Evolutionary conservation across 37 sponge, comb jelly and placozoan genomes (phyloP).

Genomic region (Oopsacas minuta): DNA sequence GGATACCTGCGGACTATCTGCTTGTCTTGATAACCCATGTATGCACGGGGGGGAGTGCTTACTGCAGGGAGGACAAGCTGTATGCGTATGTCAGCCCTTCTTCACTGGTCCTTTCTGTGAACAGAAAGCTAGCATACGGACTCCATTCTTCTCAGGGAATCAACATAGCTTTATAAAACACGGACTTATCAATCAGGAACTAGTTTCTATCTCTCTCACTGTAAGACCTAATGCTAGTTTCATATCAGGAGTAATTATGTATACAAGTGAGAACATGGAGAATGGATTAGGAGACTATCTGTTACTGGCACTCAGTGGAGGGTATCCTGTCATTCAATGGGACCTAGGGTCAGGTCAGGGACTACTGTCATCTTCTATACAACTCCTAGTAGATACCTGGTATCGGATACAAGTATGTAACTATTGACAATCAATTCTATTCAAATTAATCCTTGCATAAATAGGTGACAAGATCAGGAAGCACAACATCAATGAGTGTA

Average conservation of each 20-base stretch:
- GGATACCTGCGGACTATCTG: not conserved
- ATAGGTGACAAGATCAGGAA: not conserved
- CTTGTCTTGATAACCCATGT: slow-evolving; percentile 1
- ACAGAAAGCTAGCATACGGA: not conserved
- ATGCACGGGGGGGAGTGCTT: slow-evolving; percentile 5
- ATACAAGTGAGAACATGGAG: not conserved
- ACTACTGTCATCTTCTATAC: not conserved
- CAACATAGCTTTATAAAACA: not conserved
- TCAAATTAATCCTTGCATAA: not conserved
- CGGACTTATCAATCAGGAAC: not conserved
- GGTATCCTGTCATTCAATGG: slow-evolving; percentile 4
- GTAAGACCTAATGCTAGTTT: not conserved
- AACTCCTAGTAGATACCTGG: not conserved
- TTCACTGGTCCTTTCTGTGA: slow-evolving; percentile 4
- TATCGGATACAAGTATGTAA: not conserved
- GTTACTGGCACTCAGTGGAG: not conserved
- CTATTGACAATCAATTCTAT: not conserved
- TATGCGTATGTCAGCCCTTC: not conserved
- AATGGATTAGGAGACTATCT: not conserved
- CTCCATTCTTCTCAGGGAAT: not conserved
- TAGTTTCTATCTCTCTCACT: not conserved
- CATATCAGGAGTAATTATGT: not conserved
- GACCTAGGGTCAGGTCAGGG: slow-evolving; percentile 5
- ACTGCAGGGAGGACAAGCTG: not conserved
- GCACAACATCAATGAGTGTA: not conserved